These are phyloP conservation scores for Andrena trimmerana DNA, from an alignment of 2,888 invertebrate species.

Conservation along the genomic window DNA sequence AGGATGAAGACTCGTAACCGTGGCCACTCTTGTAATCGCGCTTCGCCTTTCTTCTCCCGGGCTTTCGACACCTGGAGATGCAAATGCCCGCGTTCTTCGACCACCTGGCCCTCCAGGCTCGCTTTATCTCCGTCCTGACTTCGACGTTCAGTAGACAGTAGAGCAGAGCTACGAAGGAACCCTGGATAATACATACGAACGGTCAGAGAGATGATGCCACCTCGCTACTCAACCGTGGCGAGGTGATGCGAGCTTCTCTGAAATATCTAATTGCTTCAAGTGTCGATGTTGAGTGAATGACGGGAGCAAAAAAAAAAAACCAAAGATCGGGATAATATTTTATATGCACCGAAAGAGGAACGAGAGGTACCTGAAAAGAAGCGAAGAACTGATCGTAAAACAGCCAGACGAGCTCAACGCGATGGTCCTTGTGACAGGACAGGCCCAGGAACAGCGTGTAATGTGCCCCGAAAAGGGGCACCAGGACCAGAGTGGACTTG, in stretches of 20 bases:
- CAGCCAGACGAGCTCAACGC: constrained; percentile 88
- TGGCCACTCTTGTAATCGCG: constrained; percentile 23
- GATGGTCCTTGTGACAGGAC: constrained; percentile 85
- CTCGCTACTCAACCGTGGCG: too few species aligned
- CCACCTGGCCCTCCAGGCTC: constrained; percentile 75
- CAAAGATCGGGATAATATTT: not conserved
- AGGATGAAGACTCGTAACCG: constrained; percentile 30
- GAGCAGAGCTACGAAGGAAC: constrained; percentile 88
- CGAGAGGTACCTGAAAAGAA: constrained; percentile 88
- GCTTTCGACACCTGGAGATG: constrained; percentile 57
- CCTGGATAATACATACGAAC: constrained; percentile 83
- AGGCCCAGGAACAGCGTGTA: constrained; percentile 87
- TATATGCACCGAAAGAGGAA: too few species aligned
- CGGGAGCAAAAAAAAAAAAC: too few species aligned
- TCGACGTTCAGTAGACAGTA: constrained; percentile 89
- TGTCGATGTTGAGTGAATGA: too few species aligned
- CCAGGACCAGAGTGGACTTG: constrained; percentile 88
- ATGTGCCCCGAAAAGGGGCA: constrained; percentile 90
- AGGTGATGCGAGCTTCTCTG: too few species aligned
- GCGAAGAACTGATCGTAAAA: constrained; percentile 89
- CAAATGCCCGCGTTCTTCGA: constrained; percentile 67
- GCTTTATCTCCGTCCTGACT: constrained; percentile 86
- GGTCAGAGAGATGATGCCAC: not conserved
- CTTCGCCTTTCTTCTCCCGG: constrained; percentile 17
- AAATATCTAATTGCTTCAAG: too few species aligned